Conservation (phyloP, 1,140 invertebrate species). For the Eurosta solidaginis region DNA sequence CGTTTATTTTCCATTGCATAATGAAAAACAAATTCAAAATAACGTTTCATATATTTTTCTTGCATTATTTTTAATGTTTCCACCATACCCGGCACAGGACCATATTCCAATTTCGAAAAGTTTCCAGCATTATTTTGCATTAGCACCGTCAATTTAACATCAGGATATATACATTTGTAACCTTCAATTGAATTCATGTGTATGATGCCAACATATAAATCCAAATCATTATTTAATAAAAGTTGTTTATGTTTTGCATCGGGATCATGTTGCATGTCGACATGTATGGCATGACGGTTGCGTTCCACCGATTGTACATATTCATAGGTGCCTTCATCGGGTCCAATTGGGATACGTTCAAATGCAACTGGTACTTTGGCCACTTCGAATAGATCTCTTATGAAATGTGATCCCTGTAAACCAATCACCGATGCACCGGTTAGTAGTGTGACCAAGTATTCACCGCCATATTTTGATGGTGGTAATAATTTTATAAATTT, state of each 20-base stretch:
- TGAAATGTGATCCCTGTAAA: conserved; percentile 44
- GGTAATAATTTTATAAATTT: conserved; percentile 38
- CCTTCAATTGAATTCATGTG: conserved; percentile 44
- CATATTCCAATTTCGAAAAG: conserved; percentile 48
- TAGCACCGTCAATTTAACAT: conserved; percentile 45
- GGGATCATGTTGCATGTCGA: conserved; percentile 43
- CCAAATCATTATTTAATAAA: conserved; percentile 45
- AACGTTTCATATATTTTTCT: conserved; percentile 28
- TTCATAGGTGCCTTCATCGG: conserved; percentile 36
- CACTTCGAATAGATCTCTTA: conserved; percentile 40
- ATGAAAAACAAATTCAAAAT: conserved; percentile 40
- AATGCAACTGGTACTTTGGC: conserved; percentile 45
- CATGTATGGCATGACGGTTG: conserved; percentile 45
- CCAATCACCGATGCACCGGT: conserved; percentile 44
- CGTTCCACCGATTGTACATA: conserved; percentile 46
- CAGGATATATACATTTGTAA: conserved; percentile 42
- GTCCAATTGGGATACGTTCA: conserved; percentile 37
- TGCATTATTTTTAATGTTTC: conserved; percentile 45
- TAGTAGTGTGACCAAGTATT: conserved; percentile 42
- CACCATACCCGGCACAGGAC: conserved; percentile 48
- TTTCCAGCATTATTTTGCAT: conserved; percentile 49
- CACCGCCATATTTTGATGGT: conserved; percentile 43
- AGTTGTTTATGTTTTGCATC: conserved; percentile 40
- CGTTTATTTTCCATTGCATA: conserved; percentile 32
- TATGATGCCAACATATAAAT: conserved; percentile 43